Conservation (phyloP, 92 coral and sea anemone species). For the Bergia puertoricense region DNA sequence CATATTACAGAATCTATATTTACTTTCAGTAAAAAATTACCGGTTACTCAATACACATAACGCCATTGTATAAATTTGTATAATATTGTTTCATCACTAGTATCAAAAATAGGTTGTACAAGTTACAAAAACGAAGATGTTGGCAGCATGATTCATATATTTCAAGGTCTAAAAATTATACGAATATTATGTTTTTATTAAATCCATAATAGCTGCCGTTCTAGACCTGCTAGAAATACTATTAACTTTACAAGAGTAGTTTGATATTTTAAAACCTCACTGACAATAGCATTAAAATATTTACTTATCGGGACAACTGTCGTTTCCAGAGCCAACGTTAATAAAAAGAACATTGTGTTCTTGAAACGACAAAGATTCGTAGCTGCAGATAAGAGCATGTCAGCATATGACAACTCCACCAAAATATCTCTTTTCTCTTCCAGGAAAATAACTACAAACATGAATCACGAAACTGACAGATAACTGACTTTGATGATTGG, state of each 20-base stretch:
- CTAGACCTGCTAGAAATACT: not conserved
- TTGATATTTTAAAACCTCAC: too few species aligned
- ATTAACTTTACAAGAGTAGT: not conserved
- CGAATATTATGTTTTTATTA: too few species aligned
- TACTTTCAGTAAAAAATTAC: not conserved
- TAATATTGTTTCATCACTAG: not conserved
- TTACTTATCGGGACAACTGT: too few species aligned
- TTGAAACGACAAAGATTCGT: too few species aligned
- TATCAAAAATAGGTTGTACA: not conserved
- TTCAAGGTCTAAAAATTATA: not conserved
- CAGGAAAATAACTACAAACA: not conserved
- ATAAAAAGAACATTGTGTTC: too few species aligned
- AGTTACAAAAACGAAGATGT: not conserved
- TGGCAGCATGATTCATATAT: not conserved
- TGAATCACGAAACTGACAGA: not conserved
- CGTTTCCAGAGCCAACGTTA: too few species aligned
- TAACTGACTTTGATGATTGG: not conserved
- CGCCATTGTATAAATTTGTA: not conserved
- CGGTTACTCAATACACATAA: not conserved
- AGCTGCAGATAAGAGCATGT: too few species aligned
- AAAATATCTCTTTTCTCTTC: not conserved
- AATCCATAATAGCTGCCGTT: not conserved
- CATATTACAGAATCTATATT: not conserved
- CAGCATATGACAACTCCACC: too few species aligned
- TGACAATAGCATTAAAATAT: too few species aligned